Base-by-base conservation (phyloP, 2,888 invertebrate genomes). In the Polydrusus cervinus region DNA sequence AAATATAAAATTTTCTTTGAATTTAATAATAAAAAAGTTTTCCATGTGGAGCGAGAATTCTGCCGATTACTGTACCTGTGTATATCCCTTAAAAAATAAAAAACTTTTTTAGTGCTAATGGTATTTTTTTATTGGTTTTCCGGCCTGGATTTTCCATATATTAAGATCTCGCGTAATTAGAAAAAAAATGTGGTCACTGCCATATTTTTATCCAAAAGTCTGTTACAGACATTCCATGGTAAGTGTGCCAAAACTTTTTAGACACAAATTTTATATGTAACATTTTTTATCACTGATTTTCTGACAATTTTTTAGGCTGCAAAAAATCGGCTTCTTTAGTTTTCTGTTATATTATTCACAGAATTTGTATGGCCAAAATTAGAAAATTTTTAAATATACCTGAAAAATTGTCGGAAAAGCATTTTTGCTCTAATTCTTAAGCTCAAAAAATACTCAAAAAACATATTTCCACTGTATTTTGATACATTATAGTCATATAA, bases 401-500 rank as follows among this genome's bases (percentile, higher is more conserved):
- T n/a, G 49, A 34, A 61, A 49, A 47, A 45, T 60, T 60, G n/a
- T 25, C 20, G 6, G 25, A 62, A 62, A 70, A 61, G 14, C 61
- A 38, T 49, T 14, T 60, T 70, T 57, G 55, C 53, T 64, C 62
- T 66, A 66, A 66, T 11, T 40, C 38, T 18, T 76, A 77, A 74
- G 77, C 77, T 77, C 77, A 77, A 77, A 68, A 74, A 75, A 74
- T 77, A 77, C 74, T 77, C 74, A 73, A 71, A 73, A 71, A 49
- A 68, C 49, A 74, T 78, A 71, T 71, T 78, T 75, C 71, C 74
- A 72, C 76, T 79, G 79, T 80, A 81, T 81, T 80, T 81, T 80
- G 76, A 79, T 79, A 81, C 77, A 78, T 79, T 75, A 79, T 79
- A 80, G 79, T 79, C 76, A 78, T 78, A 45, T 81, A 80, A 81